These are phyloP conservation scores for Orthochromis indermauri DNA, from an alignment of 2,113 vertebrate species.

Conservation along the genomic window DNA sequence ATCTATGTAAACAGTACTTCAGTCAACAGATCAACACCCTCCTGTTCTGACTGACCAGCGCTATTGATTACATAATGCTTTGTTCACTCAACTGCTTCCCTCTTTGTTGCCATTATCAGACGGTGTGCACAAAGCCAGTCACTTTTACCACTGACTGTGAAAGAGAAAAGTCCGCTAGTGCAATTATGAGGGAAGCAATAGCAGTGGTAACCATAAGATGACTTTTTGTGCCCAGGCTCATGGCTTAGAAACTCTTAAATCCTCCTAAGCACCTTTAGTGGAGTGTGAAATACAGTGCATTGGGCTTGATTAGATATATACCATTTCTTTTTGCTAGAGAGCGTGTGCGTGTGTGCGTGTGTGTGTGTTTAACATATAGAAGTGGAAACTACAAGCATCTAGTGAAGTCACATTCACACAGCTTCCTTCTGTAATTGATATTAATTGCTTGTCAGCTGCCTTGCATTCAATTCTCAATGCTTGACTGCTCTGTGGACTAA, in stretches of 20 bases:
- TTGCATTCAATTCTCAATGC: slow-evolving; percentile 34
- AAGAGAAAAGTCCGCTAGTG: slow-evolving; percentile 3
- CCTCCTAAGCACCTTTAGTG: slow-evolving; percentile 33
- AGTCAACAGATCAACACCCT: slow-evolving; percentile 58
- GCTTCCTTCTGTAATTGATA: slow-evolving; percentile 64
- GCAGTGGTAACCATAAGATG: not conserved
- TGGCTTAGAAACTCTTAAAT: slow-evolving; percentile 21
- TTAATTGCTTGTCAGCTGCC: slow-evolving; percentile 64
- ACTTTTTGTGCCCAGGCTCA: slow-evolving; percentile 1
- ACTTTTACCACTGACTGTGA: not conserved
- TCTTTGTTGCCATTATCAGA: slow-evolving; percentile 51
- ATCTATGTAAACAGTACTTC: slow-evolving; percentile 53
- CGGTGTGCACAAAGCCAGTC: not conserved
- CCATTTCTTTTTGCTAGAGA: slow-evolving; percentile 14
- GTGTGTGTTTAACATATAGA: not conserved
- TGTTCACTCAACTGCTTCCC: slow-evolving; percentile 44
- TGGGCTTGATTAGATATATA: slow-evolving; percentile 26
- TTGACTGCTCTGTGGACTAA: slow-evolving; percentile 35
- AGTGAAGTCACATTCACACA: slow-evolving; percentile 60
- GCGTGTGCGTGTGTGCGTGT: not conserved
- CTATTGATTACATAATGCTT: slow-evolving; percentile 68
- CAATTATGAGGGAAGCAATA: slow-evolving; percentile 26
- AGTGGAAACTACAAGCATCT: not conserved
- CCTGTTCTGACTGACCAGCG: slow-evolving; percentile 60
- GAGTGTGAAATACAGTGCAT: slow-evolving; percentile 51